Evolutionary conservation across 2,797 vertebrate genomes (phyloP), one percentile per base, ranked within the genome.

Genomic region (Melanotaenia nigrans): DNA sequence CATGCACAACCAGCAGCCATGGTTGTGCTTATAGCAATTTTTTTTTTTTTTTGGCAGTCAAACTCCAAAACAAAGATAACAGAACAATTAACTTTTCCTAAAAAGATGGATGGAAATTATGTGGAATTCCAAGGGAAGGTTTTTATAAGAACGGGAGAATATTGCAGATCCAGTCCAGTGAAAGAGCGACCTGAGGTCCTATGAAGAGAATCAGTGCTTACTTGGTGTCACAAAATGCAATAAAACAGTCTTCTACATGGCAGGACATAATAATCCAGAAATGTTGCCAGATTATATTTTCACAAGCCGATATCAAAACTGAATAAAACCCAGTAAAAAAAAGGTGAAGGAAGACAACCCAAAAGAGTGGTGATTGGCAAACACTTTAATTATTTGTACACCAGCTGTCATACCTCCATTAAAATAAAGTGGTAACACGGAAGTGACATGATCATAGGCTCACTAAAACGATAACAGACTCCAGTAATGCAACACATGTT

Each of bases 401-500:
- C 77, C 57, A 87, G 65, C 73, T 68, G 32, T 78, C 54, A 75
- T 67, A 66, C 25, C 30, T 35, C 63, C 71, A 56, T 68, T 77
- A 63, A 69, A 83, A 69, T 75, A 68, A 87, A 89, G 79, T 78
- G 70, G 71, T 22, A 75, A 75, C 85, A 82, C 6, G 2, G 42
- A 7, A 20, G 45, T n/a, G 20, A 47, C 71, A 49, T 55, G 8
- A 42, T 57, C 57, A 63, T 30, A n/a, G 64, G 58, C 64, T 59
- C 72, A 49, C 68, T 9, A 24, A 5, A 42, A 14, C 28, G 49
- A 71, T 68, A 57, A 68, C 63, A 71, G 38, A 60, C 71, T 75
- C 72, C 18, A 33, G 72, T 82, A 90, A 85, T 82, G 65, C 66
- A 86, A 87, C 83, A 83, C 53, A 18, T 83, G 82, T 73, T 86